Conservation (phyloP, 2,113 vertebrate genomes). For the Rhipidura dahli region DNA sequence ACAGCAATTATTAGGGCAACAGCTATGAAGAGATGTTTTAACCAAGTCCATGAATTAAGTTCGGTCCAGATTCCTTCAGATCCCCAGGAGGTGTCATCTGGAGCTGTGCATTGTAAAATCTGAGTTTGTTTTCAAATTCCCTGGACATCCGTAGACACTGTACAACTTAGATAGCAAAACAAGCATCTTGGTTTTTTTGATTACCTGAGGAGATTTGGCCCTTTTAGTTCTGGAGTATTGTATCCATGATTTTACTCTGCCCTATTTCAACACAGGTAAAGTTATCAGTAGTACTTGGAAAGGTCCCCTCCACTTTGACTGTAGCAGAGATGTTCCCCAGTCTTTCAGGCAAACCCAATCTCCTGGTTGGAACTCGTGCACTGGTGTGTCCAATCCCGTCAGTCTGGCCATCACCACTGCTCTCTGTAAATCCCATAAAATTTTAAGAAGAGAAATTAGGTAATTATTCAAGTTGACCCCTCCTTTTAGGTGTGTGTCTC, state of each 20-base stretch:
- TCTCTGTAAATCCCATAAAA: background rate
- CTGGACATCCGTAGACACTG: fast-evolving
- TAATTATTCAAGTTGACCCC: background rate
- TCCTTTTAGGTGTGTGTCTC: background rate
- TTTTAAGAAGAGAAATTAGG: background rate
- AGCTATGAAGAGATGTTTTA: background rate
- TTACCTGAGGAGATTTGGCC: background rate
- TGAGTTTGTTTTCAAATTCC: background rate
- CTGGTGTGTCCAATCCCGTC: fast-evolving
- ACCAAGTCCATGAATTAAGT: background rate
- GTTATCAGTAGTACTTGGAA: background rate
- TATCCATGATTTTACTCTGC: background rate
- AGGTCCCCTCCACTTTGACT: background rate
- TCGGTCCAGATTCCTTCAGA: background rate
- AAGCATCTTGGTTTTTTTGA: background rate
- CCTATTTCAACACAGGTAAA: background rate
- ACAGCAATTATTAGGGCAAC: background rate
- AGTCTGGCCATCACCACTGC: background rate
- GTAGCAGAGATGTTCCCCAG: background rate
- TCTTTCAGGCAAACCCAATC: background rate
- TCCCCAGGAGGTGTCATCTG: fast-evolving
- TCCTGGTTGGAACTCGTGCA: fast-evolving
- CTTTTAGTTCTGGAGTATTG: background rate
- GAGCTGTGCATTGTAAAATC: background rate
- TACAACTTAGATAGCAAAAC: background rate